Conservation (phyloP, 2,888 invertebrate genomes). For the Catocala nupta region DNA sequence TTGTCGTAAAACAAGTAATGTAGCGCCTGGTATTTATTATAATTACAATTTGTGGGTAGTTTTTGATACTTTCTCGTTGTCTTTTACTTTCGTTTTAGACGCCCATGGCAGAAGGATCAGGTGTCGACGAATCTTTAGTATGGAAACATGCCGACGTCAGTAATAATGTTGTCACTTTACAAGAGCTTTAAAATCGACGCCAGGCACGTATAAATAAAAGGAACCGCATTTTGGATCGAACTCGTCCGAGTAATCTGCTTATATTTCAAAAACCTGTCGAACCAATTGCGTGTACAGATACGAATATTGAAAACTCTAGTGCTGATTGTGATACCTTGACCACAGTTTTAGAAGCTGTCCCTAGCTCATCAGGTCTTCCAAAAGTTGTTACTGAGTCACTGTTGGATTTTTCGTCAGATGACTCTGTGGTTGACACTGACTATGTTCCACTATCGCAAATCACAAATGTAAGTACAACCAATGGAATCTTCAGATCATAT, state of each 20-base stretch:
- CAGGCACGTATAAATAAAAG: slow-evolving; percentile 6
- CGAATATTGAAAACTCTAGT: slow-evolving; percentile 2
- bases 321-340: slow-evolving; percentile 6
- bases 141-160: slow-evolving; percentile 7
- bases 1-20: slow-evolving; percentile 3
- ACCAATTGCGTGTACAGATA: slow-evolving; percentile 6
- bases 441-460: no score
- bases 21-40: slow-evolving; percentile 2
- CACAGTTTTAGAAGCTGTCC: slow-evolving; percentile 4
- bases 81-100: not conserved
- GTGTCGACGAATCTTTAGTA: slow-evolving; percentile 1
- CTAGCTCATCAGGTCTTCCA: no score
- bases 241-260: not conserved
- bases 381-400: no score
- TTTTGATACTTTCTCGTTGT: slow-evolving; percentile 3
- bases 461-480: no score
- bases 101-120: slow-evolving; percentile 6
- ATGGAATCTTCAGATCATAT: not conserved
- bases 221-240: slow-evolving; percentile 7
- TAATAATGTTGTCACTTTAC: slow-evolving; percentile 7
- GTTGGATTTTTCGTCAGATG: no score
- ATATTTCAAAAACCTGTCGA: slow-evolving; percentile 9
- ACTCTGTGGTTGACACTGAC: no score
- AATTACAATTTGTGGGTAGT: no score
- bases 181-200: slow-evolving; percentile 5